phyloP scores from a whole-genome alignment of 2,113 vertebrate genomes.

The Ochotona curzoniae region DNA sequence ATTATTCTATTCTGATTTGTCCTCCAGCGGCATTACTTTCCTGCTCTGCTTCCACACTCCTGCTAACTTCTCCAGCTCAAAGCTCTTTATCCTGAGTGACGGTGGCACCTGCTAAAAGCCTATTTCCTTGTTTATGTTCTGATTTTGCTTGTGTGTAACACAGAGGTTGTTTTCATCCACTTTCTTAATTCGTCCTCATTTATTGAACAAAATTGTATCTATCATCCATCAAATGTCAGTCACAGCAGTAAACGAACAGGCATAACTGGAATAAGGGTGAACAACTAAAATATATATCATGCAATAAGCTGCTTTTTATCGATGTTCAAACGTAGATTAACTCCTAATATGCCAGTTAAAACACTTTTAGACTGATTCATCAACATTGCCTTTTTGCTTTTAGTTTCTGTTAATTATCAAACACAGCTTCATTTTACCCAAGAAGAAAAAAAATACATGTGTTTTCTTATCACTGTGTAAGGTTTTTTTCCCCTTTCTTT shows the following conservation, averaged over 20 bases:
- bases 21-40: neutral
- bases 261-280: neutral
- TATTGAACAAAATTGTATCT: neutral
- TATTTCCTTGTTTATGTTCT: neutral
- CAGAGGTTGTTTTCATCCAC: neutral
- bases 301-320: neutral
- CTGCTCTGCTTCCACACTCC: neutral
- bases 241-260: neutral
- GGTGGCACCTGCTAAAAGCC: neutral
- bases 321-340: neutral
- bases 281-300: neutral
- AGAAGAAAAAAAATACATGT: neutral
- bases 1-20: neutral
- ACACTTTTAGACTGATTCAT: conserved; percentile 8
- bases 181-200: neutral
- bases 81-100: neutral
- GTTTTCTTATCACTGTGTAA: neutral
- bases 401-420: neutral
- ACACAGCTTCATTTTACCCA: neutral
- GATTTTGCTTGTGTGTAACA: neutral
- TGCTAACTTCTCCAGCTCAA: neutral
- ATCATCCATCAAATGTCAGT: neutral
- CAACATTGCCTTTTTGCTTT: neutral
- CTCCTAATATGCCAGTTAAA: neutral
- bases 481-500: neutral